Percentiles rank a stretch among this genome's conserved stretches.
Evolutionary conservation across 23 tunicate genomes (phyloP).

Genomic region (Styela clava): DNA sequence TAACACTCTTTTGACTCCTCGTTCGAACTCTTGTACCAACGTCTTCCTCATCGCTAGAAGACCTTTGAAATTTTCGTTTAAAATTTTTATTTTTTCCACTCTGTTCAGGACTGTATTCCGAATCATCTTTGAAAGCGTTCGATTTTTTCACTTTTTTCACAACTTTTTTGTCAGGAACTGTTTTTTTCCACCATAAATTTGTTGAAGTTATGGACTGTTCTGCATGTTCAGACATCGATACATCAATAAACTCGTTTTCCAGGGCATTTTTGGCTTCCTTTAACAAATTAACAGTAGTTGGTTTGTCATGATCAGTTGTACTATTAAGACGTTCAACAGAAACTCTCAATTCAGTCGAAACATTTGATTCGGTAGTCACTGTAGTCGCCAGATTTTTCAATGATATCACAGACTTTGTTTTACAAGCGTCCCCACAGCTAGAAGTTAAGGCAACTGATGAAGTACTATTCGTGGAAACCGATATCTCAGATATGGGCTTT

Average conservation of each 20-base stretch:
- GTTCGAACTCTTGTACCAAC: not conserved
- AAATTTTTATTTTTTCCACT: not conserved
- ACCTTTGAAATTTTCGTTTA: not conserved
- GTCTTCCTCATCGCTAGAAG: not conserved
- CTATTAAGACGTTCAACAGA: not conserved
- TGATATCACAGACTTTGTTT: not conserved
- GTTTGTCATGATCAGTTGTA: not conserved
- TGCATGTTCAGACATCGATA: not conserved
- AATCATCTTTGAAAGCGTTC: not conserved
- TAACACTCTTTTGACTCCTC: not conserved
- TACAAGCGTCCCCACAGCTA: not conserved
- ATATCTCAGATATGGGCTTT: not conserved
- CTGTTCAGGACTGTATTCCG: not conserved
- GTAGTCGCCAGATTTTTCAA: not conserved
- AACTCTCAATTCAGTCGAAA: not conserved
- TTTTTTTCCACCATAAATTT: not conserved
- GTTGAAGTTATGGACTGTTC: not conserved
- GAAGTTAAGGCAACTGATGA: too few relatives aligned
- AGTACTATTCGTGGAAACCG: not conserved
- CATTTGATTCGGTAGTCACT: not conserved
- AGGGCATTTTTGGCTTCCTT: not conserved
- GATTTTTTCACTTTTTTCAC: not conserved
- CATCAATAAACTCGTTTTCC: not conserved
- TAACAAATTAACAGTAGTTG: not conserved
- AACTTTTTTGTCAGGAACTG: not conserved